Conservation (phyloP, 2,113 vertebrate species). For the Phycodurus eques region DNA sequence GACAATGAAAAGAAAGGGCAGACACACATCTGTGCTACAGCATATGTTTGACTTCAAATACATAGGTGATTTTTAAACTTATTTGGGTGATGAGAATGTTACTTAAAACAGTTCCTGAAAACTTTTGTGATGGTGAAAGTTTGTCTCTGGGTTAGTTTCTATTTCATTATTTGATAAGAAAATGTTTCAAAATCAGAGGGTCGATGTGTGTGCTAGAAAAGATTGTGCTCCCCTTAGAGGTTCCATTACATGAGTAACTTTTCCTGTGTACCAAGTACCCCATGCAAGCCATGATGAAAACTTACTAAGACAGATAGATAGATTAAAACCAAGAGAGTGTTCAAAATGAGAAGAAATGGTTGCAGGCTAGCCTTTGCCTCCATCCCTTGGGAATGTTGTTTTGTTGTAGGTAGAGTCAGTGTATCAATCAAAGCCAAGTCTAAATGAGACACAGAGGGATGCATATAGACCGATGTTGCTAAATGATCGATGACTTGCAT, state of each 20-base stretch:
- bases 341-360: constrained; percentile 35
- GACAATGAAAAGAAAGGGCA: not conserved
- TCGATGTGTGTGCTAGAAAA: constrained; percentile 22
- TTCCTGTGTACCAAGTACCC: constrained; percentile 34
- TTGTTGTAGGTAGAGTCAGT: constrained; percentile 66
- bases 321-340: constrained; percentile 30
- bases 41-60: not conserved
- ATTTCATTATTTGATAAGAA: not conserved
- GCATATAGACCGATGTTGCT: constrained; percentile 57
- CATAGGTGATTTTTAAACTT: not conserved
- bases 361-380: constrained; percentile 41
- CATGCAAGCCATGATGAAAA: constrained; percentile 36
- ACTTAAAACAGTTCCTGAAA: not conserved
- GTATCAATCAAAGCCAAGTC: constrained; percentile 71
- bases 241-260: constrained; percentile 58
- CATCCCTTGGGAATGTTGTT: constrained; percentile 58
- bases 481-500: constrained; percentile 74
- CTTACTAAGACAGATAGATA: constrained; percentile 27
- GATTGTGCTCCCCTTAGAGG: constrained; percentile 37
- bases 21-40: not conserved
- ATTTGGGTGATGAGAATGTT: not conserved
- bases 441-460: constrained; percentile 77
- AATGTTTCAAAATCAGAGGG: not conserved
- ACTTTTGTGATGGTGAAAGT: no score
- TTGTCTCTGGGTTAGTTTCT: not conserved